Evolutionary conservation across 2,888 invertebrate species (phyloP).

Genomic region (Elysia crispata): DNA sequence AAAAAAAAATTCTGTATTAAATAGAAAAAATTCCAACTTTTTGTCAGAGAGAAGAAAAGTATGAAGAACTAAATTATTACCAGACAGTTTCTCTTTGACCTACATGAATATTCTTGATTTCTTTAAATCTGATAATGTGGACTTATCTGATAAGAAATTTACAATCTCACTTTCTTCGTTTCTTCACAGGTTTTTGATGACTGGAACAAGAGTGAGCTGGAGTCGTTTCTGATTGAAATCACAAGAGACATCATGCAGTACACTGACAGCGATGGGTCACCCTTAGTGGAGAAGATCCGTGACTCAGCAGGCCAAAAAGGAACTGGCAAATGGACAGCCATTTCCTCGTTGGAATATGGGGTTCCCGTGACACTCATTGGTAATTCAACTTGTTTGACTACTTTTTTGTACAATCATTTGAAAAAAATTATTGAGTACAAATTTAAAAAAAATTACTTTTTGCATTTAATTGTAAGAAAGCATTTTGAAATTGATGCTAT

Average conservation of each 20-base stretch:
- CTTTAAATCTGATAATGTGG: too few relatives aligned
- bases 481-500: too few relatives aligned
- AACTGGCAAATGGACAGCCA: slow-evolving; percentile 99
- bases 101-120: too few relatives aligned
- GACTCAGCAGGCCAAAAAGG: slow-evolving; percentile 99
- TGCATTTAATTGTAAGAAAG: too few relatives aligned
- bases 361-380: slow-evolving; percentile 98
- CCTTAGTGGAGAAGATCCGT: slow-evolving; percentile 92
- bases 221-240: slow-evolving; percentile 96
- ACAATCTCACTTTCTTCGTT: too few relatives aligned
- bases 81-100: too few relatives aligned
- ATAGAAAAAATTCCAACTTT: too few relatives aligned
- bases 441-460: too few relatives aligned
- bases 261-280: slow-evolving; percentile 88
- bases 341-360: slow-evolving; percentile 95
- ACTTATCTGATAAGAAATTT: too few relatives aligned
- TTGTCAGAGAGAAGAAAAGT: too few relatives aligned
- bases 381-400: slow-evolving; percentile 57
- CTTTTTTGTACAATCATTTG: not conserved
- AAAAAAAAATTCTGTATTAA: too few relatives aligned
- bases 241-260: slow-evolving; percentile 95
- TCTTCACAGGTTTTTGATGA: slow-evolving; percentile 85
- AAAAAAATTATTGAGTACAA: not conserved
- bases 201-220: slow-evolving; percentile 97
- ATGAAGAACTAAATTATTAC: too few relatives aligned